Conservation (phyloP, 2,797 vertebrate genomes). For the Mallotus villosus region DNA sequence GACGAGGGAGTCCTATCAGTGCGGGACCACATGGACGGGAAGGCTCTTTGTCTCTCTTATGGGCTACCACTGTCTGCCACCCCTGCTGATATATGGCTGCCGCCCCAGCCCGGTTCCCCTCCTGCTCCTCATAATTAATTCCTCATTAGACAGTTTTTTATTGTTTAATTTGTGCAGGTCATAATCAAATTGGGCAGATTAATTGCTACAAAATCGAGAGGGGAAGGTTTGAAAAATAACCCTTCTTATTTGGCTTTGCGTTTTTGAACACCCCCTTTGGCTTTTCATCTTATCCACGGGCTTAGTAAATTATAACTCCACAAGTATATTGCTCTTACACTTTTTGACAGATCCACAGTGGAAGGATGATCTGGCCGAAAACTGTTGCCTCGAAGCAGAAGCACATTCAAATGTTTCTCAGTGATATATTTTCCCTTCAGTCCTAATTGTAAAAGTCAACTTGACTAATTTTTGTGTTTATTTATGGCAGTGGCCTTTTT, state of each 20-base stretch:
- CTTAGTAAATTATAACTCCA: conserved; percentile 84
- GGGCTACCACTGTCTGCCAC: conserved; percentile 82
- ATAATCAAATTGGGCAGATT: conserved; percentile 99
- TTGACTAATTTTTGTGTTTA: conserved; percentile 75
- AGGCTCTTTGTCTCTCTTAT: conserved; percentile 91
- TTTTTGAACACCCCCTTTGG: conserved; percentile 78
- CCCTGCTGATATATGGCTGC: conserved; percentile 86
- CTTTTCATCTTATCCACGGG: conserved; percentile 80
- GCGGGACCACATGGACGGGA: conserved; percentile 88
- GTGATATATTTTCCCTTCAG: conserved; percentile 86
- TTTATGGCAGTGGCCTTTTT: conserved; percentile 68
- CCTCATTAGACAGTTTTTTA: conserved; percentile 99
- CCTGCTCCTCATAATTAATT: conserved; percentile 98
- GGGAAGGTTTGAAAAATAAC: conserved; percentile 87
- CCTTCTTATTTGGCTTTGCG: conserved; percentile 78
- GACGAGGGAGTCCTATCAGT: conserved; percentile 92
- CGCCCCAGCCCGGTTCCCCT: conserved; percentile 82
- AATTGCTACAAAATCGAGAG: conserved; percentile 92
- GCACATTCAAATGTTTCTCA: conserved; percentile 87
- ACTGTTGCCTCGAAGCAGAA: conserved; percentile 81
- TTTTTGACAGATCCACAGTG: conserved; percentile 83
- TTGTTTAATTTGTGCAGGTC: conserved; percentile 99
- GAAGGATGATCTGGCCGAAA: conserved; percentile 71
- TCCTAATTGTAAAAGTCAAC: conserved; percentile 78
- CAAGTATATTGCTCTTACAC: conserved; percentile 59